Conservation (phyloP, 2,113 vertebrate species). For the Siniperca chuatsi region DNA sequence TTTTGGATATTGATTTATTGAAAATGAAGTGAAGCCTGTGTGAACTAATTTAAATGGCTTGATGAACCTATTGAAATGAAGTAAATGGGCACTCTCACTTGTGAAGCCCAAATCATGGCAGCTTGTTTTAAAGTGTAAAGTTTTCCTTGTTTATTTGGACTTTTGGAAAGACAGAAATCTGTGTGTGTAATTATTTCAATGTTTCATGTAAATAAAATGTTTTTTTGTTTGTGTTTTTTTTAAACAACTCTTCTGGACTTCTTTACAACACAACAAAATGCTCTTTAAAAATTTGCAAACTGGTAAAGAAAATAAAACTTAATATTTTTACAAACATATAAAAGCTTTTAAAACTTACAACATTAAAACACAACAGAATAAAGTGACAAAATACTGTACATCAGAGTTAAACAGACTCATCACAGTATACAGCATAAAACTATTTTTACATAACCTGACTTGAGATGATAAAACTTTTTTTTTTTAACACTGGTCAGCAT, state of each 20-base stretch:
- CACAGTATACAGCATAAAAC: conserved; percentile 14
- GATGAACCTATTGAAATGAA: conserved; percentile 31
- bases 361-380: conserved; percentile 13
- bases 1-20: conserved; percentile 76
- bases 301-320: conserved; percentile 10
- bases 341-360: not conserved
- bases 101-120: conserved; percentile 58
- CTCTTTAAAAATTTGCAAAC: not conserved
- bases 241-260: conserved; percentile 25
- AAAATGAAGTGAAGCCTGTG: conserved; percentile 47
- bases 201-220: conserved; percentile 77
- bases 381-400: conserved; percentile 1
- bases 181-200: conserved; percentile 65
- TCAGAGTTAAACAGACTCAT: not conserved
- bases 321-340: conserved; percentile 17
- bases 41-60: conserved; percentile 30
- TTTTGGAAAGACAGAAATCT: conserved; percentile 46
- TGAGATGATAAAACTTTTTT: not conserved
- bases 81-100: conserved; percentile 12
- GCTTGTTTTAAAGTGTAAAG: conserved; percentile 59
- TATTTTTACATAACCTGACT: not conserved
- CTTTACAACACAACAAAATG: conserved; percentile 18
- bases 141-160: conserved; percentile 18
- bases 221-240: conserved; percentile 45
- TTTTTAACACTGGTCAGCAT: not conserved